A percentile compares a stretch with the other conserved stretches of the same genome.
Evolutionary conservation across 2,113 vertebrate genomes (phyloP).

Genomic region (Syngnathus typhle): DNA sequence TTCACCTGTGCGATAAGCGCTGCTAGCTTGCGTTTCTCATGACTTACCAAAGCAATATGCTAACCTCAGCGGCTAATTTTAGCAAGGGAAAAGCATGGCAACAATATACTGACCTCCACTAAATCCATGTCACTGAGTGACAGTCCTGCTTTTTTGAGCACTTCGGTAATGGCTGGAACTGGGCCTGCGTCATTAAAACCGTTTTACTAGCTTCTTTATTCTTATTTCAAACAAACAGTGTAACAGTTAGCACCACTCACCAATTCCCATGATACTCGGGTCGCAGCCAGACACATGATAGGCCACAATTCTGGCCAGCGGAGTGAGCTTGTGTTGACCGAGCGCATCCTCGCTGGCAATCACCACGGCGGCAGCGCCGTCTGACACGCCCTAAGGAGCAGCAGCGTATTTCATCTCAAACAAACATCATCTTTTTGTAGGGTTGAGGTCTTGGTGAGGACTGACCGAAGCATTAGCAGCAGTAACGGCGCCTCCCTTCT

Average conservation of each 20-base stretch:
- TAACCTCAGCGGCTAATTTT: background rate
- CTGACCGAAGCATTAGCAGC: conserved; percentile 93
- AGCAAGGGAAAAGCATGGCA: too few species aligned
- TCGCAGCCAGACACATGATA: conserved; percentile 90
- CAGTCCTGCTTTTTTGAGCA: conserved; percentile 86
- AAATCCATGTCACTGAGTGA: conserved; percentile 91
- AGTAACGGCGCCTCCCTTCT: conserved; percentile 90
- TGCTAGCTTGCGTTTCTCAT: background rate
- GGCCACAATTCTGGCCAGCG: conserved; percentile 85
- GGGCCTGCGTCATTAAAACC: conserved; percentile 72
- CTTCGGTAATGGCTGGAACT: conserved; percentile 85
- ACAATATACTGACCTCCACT: conserved; percentile 76
- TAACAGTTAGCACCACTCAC: conserved; percentile 67
- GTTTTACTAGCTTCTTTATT: background rate
- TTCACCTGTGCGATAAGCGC: conserved; percentile 78
- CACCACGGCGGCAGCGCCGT: conserved; percentile 87
- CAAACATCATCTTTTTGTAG: background rate
- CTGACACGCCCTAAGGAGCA: conserved; percentile 80
- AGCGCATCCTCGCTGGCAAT: conserved; percentile 90
- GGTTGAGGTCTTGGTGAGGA: background rate
- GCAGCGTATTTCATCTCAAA: too few species aligned
- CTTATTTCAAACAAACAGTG: background rate
- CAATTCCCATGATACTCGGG: conserved; percentile 96
- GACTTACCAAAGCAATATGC: background rate
- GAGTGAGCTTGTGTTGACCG: conserved; percentile 83